Base-by-base conservation (phyloP, 2,797 vertebrate species). In the Poecile montanus region DNA sequence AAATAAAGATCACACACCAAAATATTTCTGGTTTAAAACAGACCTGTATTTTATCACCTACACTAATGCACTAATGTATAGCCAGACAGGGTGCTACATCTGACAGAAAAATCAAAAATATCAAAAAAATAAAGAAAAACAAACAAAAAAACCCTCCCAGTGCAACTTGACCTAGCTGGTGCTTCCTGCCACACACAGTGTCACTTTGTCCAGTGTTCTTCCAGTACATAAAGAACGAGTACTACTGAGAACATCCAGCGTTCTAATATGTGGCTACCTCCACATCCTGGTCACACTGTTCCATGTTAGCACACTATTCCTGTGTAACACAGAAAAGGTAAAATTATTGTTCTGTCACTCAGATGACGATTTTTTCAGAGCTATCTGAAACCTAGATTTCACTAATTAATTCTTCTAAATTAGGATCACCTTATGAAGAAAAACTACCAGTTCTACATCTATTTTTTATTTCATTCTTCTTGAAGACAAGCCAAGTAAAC, bases 81-180 rank as follows among this genome's bases (percentile, higher is more conserved):
- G 38, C 14, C 11, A 89, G 17, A 71, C 8, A 68, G 4, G 6
- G 10, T 42, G 10, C 34, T 54, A 70, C 1, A 66, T 6, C 27
- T 50, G 4, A n/a, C 32, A 53, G 42, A 86, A 78, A 62, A 16
- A 2, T 3, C 7, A 3, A 21, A 70, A 65, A n/a, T n/a, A n/a
- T n/a, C n/a, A n/a, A 58, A 36, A 5, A 91, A 79, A 86, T 26
- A 48, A 79, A 61, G 5, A 34, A 63, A 67, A 57, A 12, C 10
- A 47, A 50, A 44, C 5, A 36, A 13, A 51, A 7, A 42, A 23
- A 13, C 29, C 1, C 0, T 3, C 1, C 5, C 27, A 34, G 21
- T 18, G 42, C 12, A 76, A 74, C 34, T 6, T 40, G 48, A 91
- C 45, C 42, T 62, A 65, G 20, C 23, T 80, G 21, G 7, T 65